phyloP scores from a whole-genome alignment of 2,113 vertebrate species.

The Potamarius usumacintae region DNA sequence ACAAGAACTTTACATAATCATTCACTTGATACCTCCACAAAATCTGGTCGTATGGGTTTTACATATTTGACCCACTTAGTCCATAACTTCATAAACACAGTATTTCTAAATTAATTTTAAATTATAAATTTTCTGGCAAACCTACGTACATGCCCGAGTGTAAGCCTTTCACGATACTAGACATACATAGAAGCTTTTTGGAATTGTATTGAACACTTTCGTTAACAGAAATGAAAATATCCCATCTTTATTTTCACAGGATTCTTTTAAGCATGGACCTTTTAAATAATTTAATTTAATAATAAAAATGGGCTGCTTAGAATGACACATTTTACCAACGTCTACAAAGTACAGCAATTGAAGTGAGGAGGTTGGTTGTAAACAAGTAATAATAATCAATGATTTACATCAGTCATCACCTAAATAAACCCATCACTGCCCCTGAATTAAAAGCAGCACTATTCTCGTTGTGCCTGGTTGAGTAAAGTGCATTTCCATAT shows the following conservation, averaged over 20 bases:
- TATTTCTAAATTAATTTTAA: not conserved
- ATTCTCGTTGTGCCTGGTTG: not conserved
- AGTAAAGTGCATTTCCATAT: constrained; percentile 28
- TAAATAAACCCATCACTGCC: not conserved
- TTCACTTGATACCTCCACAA: too few relatives aligned
- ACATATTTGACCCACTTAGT: too few relatives aligned
- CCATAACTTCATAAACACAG: too few relatives aligned
- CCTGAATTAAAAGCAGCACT: not conserved
- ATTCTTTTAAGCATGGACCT: not conserved
- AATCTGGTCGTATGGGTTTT: too few relatives aligned
- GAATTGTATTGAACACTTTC: not conserved
- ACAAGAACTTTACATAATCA: too few relatives aligned
- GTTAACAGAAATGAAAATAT: not conserved
- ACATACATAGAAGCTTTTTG: not conserved
- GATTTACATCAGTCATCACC: not conserved
- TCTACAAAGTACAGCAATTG: not conserved
- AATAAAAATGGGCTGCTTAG: not conserved
- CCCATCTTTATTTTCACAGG: not conserved
- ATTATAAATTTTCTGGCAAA: not conserved
- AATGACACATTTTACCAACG: not conserved
- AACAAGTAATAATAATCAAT: not conserved
- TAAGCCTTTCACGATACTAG: not conserved
- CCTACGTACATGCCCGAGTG: not conserved
- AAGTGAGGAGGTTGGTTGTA: not conserved
- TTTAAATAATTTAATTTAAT: not conserved